phyloP scores from a whole-genome alignment of 2,113 vertebrate genomes.

The Periophthalmus modestus region DNA sequence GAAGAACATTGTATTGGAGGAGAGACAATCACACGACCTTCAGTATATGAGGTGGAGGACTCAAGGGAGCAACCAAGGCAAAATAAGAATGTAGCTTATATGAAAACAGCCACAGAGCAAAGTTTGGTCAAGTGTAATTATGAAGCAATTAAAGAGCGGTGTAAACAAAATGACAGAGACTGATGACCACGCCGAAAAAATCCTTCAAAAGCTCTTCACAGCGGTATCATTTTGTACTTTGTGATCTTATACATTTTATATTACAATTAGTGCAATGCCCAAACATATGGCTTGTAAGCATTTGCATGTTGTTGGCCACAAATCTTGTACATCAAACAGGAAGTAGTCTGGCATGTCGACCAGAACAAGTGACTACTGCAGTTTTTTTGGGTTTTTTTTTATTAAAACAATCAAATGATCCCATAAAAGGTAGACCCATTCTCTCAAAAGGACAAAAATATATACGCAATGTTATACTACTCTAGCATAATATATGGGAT shows the following conservation, averaged over 20 bases:
- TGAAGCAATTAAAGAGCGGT: slow-evolving; percentile 23
- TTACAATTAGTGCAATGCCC: background rate
- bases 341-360: too few relatives aligned
- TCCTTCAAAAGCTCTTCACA: background rate
- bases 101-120: slow-evolving; percentile 19
- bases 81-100: slow-evolving; percentile 17
- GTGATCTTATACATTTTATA: background rate
- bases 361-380: too few relatives aligned
- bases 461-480: background rate
- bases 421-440: background rate
- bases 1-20: slow-evolving; percentile 30
- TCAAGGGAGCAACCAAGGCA: slow-evolving; percentile 19
- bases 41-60: slow-evolving; percentile 47
- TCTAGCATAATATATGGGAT: background rate
- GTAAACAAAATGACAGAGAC: slow-evolving; percentile 19
- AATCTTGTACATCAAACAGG: too few relatives aligned
- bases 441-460: background rate
- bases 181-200: background rate
- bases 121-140: slow-evolving; percentile 39
- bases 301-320: too few relatives aligned
- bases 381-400: too few relatives aligned
- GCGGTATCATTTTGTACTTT: background rate
- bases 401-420: background rate
- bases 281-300: background rate
- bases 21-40: slow-evolving; percentile 64